Evolutionary conservation across 1,140 invertebrate species (phyloP).

Genomic region (Hirudo medicinalis): DNA sequence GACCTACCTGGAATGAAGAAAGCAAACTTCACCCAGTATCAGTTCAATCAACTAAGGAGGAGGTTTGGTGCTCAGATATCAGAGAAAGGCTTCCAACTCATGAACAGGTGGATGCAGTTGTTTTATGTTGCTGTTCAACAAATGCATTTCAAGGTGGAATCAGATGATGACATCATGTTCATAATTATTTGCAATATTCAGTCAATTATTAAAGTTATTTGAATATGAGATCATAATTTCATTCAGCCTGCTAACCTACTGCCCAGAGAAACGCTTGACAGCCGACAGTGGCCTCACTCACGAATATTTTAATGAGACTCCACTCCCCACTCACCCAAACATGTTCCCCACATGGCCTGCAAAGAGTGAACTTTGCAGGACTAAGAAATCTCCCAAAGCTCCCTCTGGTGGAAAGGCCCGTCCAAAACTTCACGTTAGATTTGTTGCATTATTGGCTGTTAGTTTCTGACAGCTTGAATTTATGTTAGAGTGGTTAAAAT

Average conservation of each 20-base stretch:
- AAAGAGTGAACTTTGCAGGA: constrained; percentile 61
- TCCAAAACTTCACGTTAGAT: background rate
- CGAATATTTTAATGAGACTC: constrained; percentile 76
- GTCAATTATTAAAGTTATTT: no score
- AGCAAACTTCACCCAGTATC: constrained; percentile 77
- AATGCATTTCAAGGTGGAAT: no score
- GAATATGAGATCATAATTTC: constrained; percentile 38
- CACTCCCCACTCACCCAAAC: constrained; percentile 80
- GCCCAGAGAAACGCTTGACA: constrained; percentile 70
- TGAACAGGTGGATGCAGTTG: no score
- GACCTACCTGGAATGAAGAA: constrained; percentile 79
- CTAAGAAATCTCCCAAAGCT: constrained; percentile 3
- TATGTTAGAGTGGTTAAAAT: no score
- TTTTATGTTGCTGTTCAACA: no score
- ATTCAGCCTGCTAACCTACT: constrained; percentile 82
- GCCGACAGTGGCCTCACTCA: constrained; percentile 78
- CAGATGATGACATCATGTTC: no score
- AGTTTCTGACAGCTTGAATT: no score
- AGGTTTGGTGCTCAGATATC: constrained; percentile 58
- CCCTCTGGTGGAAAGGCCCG: constrained; percentile 3
- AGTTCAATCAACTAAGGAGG: constrained; percentile 62
- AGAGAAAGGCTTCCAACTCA: constrained; percentile 59
- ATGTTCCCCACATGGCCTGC: constrained; percentile 99
- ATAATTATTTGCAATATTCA: no score
- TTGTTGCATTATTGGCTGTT: background rate